Percentiles rank a stretch among this genome's conserved stretches.
These are phyloP conservation scores for Sebastes taczanowskii DNA, from an alignment of 2,797 vertebrate genomes.

Conservation along the genomic window DNA sequence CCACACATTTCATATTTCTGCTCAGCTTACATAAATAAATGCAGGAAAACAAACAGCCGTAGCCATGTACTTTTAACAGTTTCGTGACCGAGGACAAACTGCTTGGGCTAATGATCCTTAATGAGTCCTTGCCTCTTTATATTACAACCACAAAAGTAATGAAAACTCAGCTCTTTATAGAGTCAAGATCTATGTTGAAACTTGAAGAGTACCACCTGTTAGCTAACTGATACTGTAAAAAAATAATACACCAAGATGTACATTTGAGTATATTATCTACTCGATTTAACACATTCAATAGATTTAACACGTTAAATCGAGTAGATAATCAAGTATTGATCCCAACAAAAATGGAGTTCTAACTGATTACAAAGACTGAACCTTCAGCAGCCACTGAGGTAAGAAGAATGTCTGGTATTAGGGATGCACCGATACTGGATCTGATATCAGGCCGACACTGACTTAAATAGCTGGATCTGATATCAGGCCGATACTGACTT, in stretches of 20 bases:
- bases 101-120: background rate
- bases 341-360: background rate
- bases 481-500: too few species aligned
- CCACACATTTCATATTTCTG: slow-evolving; percentile 12
- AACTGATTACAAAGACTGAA: background rate
- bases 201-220: background rate
- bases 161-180: background rate
- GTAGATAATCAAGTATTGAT: background rate
- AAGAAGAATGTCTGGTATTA: background rate
- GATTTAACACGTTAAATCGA: too few species aligned
- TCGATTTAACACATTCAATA: background rate
- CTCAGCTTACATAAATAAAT: background rate
- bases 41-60: background rate
- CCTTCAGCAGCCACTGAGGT: background rate
- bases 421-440: too few species aligned
- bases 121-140: background rate
- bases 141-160: background rate
- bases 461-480: too few species aligned
- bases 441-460: too few species aligned
- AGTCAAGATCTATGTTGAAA: too few species aligned
- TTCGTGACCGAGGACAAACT: background rate
- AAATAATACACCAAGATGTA: too few species aligned
- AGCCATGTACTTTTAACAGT: background rate
- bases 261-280: background rate
- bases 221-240: background rate